Percentiles rank a stretch among this genome's conserved stretches.
Conservation (phyloP, 2,113 vertebrate species). For the Anolis carolinensis region DNA sequence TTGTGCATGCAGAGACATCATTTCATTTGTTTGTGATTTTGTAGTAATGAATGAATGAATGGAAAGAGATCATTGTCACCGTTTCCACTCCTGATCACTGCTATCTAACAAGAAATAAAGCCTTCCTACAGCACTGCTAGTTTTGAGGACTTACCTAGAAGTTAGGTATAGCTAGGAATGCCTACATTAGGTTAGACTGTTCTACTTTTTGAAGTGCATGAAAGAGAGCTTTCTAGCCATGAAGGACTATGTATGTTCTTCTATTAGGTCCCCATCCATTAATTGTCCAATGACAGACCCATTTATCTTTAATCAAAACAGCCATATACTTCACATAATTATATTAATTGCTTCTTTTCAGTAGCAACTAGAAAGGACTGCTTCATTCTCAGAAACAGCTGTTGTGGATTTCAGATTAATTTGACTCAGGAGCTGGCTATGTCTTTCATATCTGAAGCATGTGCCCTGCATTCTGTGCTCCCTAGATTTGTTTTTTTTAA, state of each 20-base stretch:
- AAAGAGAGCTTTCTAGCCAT: not conserved
- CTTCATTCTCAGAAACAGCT: not conserved
- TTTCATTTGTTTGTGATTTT: not conserved
- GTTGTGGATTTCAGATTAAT: not conserved
- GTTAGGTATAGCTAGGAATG: no score
- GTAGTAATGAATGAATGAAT: not conserved
- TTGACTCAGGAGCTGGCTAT: not conserved
- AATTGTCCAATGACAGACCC: not conserved
- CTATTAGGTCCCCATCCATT: not conserved
- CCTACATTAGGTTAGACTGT: not conserved
- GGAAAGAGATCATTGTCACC: not conserved
- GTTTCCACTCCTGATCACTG: not conserved
- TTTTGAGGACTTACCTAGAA: no score
- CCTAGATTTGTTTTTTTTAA: not conserved
- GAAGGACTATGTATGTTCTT: not conserved
- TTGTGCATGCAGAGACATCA: not conserved
- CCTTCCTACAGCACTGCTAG: no score
- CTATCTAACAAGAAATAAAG: not conserved
- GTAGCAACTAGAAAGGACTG: not conserved
- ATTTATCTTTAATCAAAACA: constrained; percentile 2
- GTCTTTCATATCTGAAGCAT: not conserved
- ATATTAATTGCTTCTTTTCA: not conserved
- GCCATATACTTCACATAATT: not conserved
- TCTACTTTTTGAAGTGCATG: not conserved
- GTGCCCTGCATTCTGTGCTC: not conserved